Percentiles rank a stretch among this genome's conserved stretches.
These are phyloP conservation scores for Alsophila aescularia DNA, from an alignment of 2,888 invertebrate species.

Conservation along the genomic window DNA sequence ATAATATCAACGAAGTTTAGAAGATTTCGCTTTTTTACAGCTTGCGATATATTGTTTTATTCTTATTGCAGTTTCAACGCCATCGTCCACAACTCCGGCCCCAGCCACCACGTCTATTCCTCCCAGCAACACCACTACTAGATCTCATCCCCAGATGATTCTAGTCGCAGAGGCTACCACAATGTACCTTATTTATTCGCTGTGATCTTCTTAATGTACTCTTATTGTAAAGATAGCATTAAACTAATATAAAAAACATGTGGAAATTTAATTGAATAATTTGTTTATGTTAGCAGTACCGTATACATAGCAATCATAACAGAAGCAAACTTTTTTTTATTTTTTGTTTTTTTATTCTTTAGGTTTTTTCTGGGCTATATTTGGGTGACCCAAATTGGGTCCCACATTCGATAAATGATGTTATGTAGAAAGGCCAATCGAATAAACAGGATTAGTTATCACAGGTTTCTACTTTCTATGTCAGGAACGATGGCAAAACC, in stretches of 20 bases:
- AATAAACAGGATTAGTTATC: too few relatives aligned
- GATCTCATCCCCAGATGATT: constrained; percentile 33
- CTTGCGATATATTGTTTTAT: constrained; percentile 15
- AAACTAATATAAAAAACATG: constrained; percentile 35
- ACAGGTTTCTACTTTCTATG: too few relatives aligned
- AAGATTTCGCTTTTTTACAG: too few relatives aligned
- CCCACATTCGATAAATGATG: too few relatives aligned
- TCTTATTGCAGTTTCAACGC: constrained; percentile 77
- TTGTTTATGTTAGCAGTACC: background rate
- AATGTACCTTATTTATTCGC: constrained; percentile 61
- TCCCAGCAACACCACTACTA: constrained; percentile 73
- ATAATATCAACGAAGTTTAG: too few relatives aligned
- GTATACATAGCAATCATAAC: too few relatives aligned
- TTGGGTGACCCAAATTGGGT: too few relatives aligned
- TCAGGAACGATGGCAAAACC: too few relatives aligned
- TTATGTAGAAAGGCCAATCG: too few relatives aligned
- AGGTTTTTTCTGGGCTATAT: too few relatives aligned
- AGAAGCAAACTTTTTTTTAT: too few relatives aligned
- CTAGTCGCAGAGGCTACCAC: constrained; percentile 40
- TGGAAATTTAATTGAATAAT: constrained; percentile 3
- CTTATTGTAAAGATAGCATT: constrained; percentile 49
- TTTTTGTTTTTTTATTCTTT: too few relatives aligned
- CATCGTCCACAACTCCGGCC: constrained; percentile 78
- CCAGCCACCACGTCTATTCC: constrained; percentile 74
- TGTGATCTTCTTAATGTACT: constrained; percentile 64